Conservation (phyloP, 2,113 vertebrate species). For the Riparia riparia region DNA sequence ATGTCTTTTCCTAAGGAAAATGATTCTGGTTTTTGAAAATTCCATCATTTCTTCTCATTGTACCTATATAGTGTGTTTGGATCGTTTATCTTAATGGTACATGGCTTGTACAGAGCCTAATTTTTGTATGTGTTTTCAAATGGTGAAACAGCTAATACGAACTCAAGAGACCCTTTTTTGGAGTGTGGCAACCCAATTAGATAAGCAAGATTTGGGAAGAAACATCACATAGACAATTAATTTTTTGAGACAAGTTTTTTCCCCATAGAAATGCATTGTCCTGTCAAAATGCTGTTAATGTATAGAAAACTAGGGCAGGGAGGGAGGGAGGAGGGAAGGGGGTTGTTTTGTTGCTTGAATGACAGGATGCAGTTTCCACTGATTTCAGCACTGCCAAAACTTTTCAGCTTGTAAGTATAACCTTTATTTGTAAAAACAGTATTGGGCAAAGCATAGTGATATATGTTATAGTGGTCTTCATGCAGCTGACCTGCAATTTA, state of each 20-base stretch:
- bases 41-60: neutral
- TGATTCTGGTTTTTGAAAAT: conserved; percentile 15
- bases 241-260: neutral
- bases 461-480: conserved; percentile 38
- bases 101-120: neutral
- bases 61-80: neutral
- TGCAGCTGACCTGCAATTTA: conserved; percentile 61
- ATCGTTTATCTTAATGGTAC: neutral
- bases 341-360: neutral
- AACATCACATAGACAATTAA: neutral
- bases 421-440: conserved; percentile 44
- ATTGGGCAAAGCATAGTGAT: neutral
- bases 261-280: neutral
- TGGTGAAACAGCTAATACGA: neutral
- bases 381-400: conserved; percentile 39
- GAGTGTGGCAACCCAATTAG: neutral
- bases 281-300: neutral
- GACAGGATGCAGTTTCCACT: conserved; percentile 12
- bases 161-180: neutral
- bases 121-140: neutral
- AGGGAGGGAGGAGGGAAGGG: neutral
- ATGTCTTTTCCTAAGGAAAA: conserved; percentile 9
- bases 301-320: neutral
- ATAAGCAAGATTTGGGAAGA: neutral
- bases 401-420: conserved; percentile 46